These are phyloP conservation scores for Alces alces DNA, from an alignment of 2,113 vertebrate species.

Conservation along the genomic window DNA sequence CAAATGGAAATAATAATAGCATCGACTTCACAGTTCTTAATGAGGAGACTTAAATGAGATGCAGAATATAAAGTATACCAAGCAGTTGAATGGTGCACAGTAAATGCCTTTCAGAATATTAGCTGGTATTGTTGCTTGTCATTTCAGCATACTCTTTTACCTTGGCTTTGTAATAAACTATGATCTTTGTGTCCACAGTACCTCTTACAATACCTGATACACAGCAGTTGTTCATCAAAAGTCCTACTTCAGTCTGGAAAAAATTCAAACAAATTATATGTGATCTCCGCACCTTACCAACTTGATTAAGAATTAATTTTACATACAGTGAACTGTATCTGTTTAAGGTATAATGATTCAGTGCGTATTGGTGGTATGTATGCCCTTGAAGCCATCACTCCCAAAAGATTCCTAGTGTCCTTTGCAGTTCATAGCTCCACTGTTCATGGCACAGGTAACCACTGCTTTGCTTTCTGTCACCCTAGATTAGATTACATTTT, in stretches of 20 bases:
- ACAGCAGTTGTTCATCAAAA: neutral
- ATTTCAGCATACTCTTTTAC: neutral
- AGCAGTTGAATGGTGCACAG: neutral
- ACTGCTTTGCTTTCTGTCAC: neutral
- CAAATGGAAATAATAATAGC: neutral
- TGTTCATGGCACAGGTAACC: neutral
- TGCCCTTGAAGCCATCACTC: neutral
- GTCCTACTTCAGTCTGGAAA: neutral
- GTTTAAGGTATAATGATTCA: neutral
- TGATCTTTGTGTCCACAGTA: neutral
- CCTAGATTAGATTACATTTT: neutral
- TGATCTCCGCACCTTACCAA: neutral
- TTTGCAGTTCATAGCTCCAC: neutral
- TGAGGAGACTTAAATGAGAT: neutral
- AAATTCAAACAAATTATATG: neutral
- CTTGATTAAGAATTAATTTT: slow-evolving; percentile 1
- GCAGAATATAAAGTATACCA: neutral
- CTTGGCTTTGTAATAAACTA: neutral
- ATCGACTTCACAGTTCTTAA: neutral
- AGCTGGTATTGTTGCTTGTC: neutral
- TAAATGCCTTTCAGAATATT: neutral
- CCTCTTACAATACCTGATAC: neutral
- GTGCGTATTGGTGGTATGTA: neutral
- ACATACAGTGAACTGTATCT: neutral
- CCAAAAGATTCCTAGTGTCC: neutral